phyloP scores from a whole-genome alignment of 2,888 invertebrate species.

The Calameuta idolon region DNA sequence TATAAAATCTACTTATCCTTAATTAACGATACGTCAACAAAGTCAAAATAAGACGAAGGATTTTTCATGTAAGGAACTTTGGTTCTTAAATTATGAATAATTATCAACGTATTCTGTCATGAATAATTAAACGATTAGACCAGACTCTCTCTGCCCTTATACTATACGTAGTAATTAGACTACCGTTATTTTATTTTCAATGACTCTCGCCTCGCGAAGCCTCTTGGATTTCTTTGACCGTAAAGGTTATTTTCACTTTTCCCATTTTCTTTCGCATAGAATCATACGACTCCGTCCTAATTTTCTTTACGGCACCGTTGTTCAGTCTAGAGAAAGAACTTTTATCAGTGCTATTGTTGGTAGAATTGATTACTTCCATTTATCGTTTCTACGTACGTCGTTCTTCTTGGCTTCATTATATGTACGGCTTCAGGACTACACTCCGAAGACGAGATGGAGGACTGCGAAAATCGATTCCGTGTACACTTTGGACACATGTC shows the following conservation, averaged over 20 bases:
- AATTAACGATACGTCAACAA: not conserved
- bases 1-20: not conserved
- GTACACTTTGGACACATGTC: constrained; percentile 42
- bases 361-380: not conserved
- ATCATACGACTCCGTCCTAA: not conserved
- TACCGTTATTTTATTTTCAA: not conserved
- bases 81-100: not conserved
- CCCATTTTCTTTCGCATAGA: not conserved
- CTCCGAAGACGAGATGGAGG: constrained; percentile 14
- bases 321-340: not conserved
- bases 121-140: not conserved
- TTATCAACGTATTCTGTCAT: not conserved
- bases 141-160: not conserved
- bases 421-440: not conserved
- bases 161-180: not conserved
- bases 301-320: not conserved
- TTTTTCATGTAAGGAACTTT: not conserved
- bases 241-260: not conserved
- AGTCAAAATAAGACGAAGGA: not conserved
- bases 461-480: not conserved
- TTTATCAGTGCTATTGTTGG: not conserved
- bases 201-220: not conserved
- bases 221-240: not conserved
- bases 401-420: not conserved
- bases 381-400: not conserved